Evolutionary conservation across 2,888 invertebrate species (phyloP).

Genomic region (Amphipyra tragopoginis): DNA sequence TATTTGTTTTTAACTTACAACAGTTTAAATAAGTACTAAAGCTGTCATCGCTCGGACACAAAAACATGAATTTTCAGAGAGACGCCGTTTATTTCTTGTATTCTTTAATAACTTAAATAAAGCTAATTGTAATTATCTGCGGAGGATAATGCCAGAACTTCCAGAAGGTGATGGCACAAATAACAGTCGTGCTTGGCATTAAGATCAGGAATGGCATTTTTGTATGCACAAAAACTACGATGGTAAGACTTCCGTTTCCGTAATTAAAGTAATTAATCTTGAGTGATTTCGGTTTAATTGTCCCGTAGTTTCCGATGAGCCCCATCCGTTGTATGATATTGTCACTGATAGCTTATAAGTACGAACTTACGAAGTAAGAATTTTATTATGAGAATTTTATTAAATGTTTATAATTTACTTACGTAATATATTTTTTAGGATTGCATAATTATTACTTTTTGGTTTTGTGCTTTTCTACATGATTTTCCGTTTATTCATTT

Average conservation of each 20-base stretch:
- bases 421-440: too few relatives aligned
- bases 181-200: slow-evolving; percentile 71
- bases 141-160: slow-evolving; percentile 51
- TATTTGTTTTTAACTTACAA: slow-evolving; percentile 17
- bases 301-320: slow-evolving; percentile 78
- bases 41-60: slow-evolving; percentile 23
- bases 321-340: slow-evolving; percentile 68
- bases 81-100: slow-evolving; percentile 18
- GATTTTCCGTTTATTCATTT: too few relatives aligned
- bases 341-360: slow-evolving; percentile 37
- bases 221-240: slow-evolving; percentile 68
- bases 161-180: slow-evolving; percentile 59
- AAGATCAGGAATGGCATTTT: slow-evolving; percentile 74
- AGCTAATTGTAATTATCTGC: slow-evolving; percentile 48
- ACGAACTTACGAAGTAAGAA: too few relatives aligned
- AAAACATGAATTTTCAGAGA: slow-evolving; percentile 15
- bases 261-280: slow-evolving; percentile 86
- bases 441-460: too few relatives aligned
- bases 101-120: slow-evolving; percentile 33
- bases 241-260: slow-evolving; percentile 84
- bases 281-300: slow-evolving; percentile 85
- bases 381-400: too few relatives aligned
- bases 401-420: too few relatives aligned
- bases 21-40: slow-evolving; percentile 21
- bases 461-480: too few relatives aligned